A percentile compares a stretch with the other conserved stretches of the same genome.
Evolutionary conservation across 23 tunicate species (phyloP).

Genomic region (Oikopleura dioica): DNA sequence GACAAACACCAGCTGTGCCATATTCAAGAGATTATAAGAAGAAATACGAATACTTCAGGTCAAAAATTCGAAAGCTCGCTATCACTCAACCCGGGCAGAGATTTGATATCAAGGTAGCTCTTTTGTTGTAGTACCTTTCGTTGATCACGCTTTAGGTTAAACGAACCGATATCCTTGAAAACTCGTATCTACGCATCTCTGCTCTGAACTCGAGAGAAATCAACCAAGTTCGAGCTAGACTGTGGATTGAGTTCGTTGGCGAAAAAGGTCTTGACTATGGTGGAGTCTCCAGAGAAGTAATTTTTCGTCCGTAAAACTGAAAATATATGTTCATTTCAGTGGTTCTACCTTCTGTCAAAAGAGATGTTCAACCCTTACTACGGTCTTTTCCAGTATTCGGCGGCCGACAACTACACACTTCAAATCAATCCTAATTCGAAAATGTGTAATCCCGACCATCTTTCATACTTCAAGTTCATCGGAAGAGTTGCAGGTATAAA

Average conservation of each 20-base stretch:
- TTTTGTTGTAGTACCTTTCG: too few relatives aligned
- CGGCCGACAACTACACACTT: slow-evolving; percentile 80
- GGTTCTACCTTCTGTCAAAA: slow-evolving; percentile 83
- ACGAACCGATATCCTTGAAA: slow-evolving; percentile 37
- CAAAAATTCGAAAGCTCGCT: slow-evolving; percentile 39
- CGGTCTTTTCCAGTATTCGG: slow-evolving; percentile 81
- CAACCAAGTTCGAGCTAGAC: too few relatives aligned
- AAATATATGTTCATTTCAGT: too few relatives aligned
- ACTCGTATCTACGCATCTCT: slow-evolving; percentile 41
- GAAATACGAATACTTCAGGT: slow-evolving; percentile 80
- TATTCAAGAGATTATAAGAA: slow-evolving; percentile 88
- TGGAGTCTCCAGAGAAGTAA: slow-evolving; percentile 76
- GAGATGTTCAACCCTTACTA: slow-evolving; percentile 96
- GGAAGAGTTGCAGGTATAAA: slow-evolving; percentile 98
- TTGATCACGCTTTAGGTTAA: too few relatives aligned
- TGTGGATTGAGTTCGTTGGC: slow-evolving; percentile 68
- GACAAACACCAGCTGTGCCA: slow-evolving; percentile 44
- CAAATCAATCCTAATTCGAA: slow-evolving; percentile 91
- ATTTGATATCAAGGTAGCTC: too few relatives aligned
- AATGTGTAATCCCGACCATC: slow-evolving; percentile 62
- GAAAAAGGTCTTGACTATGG: slow-evolving; percentile 93
- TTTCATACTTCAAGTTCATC: slow-evolving; percentile 60
- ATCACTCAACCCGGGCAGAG: too few relatives aligned
- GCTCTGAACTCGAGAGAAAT: slow-evolving; percentile 37
- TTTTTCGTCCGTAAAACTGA: too few relatives aligned